Percentiles rank a stretch among this genome's conserved stretches.
Conservation (phyloP, 2,113 vertebrate species). For the Turdus rufiventris region DNA sequence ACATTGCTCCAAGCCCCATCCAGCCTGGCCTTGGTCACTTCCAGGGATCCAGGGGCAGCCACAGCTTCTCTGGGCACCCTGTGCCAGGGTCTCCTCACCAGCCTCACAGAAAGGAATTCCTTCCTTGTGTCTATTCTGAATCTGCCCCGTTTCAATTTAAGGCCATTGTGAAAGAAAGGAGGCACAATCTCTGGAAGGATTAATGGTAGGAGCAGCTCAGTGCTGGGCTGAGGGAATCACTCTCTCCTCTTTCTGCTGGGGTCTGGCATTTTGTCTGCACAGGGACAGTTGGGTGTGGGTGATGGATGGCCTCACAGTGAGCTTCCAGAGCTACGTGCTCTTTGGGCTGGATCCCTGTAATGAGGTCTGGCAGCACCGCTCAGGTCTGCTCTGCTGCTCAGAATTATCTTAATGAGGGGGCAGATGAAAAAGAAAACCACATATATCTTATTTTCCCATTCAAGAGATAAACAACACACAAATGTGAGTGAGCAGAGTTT, state of each 20-base stretch:
- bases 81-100: neutral
- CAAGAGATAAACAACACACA: neutral
- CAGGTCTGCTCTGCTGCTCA: neutral
- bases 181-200: neutral
- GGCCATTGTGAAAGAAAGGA: neutral
- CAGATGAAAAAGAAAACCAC: neutral
- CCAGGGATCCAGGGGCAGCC: neutral
- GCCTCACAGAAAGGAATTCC: neutral
- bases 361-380: neutral
- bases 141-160: neutral
- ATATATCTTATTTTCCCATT: neutral
- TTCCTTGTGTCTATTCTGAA: neutral
- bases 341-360: neutral
- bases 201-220: neutral
- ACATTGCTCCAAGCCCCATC: neutral
- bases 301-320: neutral
- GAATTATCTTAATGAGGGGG: neutral
- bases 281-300: neutral
- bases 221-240: neutral
- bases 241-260: neutral
- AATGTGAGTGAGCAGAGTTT: neutral
- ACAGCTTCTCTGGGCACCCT: neutral
- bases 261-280: neutral
- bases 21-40: neutral
- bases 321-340: neutral